A percentile compares a stretch with the other conserved stretches of the same genome.
These are phyloP conservation scores for Zootermopsis nevadensis DNA, from an alignment of 2,888 invertebrate species.

Conservation along the genomic window DNA sequence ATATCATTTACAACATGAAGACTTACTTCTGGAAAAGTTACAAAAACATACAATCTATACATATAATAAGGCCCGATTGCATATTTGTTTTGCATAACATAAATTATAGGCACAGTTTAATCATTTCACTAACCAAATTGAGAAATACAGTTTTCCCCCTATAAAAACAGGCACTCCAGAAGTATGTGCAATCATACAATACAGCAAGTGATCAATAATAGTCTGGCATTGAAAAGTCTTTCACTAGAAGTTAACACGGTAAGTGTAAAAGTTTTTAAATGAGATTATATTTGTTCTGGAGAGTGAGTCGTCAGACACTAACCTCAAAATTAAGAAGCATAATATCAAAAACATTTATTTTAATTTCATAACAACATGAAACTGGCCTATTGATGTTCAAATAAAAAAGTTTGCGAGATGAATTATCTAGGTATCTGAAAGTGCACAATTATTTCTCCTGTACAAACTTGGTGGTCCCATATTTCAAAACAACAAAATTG, in stretches of 20 bases:
- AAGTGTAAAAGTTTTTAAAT: not conserved
- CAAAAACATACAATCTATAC: not conserved
- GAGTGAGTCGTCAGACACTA: not conserved
- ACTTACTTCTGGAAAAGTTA: not conserved
- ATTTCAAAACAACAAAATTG: too few relatives aligned
- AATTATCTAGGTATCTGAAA: too few relatives aligned
- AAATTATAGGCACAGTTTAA: slow-evolving; percentile 37
- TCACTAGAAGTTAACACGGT: not conserved
- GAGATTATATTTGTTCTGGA: not conserved
- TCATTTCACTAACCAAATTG: slow-evolving; percentile 14
- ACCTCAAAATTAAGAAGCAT: not conserved
- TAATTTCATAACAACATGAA: too few relatives aligned
- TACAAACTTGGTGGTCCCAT: too few relatives aligned
- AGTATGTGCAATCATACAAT: not conserved
- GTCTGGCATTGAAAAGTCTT: not conserved
- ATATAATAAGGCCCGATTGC: slow-evolving; percentile 30
- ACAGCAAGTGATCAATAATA: not conserved
- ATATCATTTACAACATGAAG: not conserved
- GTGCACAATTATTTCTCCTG: too few relatives aligned
- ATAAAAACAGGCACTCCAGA: slow-evolving; percentile 18
- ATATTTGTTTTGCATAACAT: slow-evolving; percentile 10
- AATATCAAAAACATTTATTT: not conserved
- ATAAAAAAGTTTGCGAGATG: too few relatives aligned
- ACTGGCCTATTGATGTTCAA: too few relatives aligned
- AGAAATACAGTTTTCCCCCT: not conserved